Percentiles rank a stretch among this genome's conserved stretches.
These are phyloP conservation scores for Sciurus carolinensis DNA, from an alignment of 2,797 vertebrate genomes.

Conservation along the genomic window DNA sequence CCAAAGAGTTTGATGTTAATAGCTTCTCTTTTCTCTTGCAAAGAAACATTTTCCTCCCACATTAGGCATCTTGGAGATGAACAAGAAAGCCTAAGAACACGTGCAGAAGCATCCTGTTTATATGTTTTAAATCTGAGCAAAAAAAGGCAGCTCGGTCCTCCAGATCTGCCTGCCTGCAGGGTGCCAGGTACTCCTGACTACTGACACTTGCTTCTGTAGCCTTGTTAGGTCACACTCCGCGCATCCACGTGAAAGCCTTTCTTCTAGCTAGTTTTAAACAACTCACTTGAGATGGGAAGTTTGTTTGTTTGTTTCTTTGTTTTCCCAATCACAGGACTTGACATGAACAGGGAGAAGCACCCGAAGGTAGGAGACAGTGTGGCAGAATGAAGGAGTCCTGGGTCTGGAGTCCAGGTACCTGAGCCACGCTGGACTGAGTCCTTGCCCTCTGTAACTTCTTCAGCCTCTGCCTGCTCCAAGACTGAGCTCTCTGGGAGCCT, in stretches of 20 bases:
- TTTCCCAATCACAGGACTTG: background rate
- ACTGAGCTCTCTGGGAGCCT: background rate
- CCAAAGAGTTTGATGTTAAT: background rate
- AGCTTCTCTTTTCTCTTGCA: conserved; percentile 23
- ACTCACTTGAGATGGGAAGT: background rate
- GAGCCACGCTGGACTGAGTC: background rate
- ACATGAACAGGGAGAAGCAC: background rate
- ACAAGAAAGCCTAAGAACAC: background rate
- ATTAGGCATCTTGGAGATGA: background rate
- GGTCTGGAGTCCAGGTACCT: background rate
- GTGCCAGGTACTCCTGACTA: too few species aligned
- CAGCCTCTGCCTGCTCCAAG: too few species aligned
- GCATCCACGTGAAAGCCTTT: too few species aligned
- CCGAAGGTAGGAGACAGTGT: fast-evolving
- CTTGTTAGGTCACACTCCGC: background rate
- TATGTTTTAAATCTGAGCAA: fast-evolving
- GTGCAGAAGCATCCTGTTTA: background rate
- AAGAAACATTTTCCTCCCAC: background rate
- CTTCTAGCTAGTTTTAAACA: background rate
- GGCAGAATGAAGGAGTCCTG: fast-evolving
- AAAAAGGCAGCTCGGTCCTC: fast-evolving
- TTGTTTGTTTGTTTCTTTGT: too few species aligned
- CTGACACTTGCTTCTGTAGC: background rate
- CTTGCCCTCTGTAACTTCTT: fast-evolving
- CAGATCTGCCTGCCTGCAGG: fast-evolving